phyloP scores from a whole-genome alignment of 1,140 invertebrate species.

The Brachionus koreanus region DNA sequence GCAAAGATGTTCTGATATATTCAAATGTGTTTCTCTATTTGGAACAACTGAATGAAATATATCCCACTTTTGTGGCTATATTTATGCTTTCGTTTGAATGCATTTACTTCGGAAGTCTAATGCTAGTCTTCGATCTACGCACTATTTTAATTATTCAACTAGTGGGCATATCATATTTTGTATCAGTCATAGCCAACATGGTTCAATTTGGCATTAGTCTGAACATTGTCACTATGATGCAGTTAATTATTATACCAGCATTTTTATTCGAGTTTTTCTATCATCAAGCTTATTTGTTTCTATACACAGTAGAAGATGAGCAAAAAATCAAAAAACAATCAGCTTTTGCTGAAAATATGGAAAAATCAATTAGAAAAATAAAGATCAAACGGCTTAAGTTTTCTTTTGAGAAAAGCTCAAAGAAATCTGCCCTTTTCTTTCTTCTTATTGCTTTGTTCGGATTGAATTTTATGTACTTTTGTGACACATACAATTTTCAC shows the following conservation, averaged over 20 bases:
- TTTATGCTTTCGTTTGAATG: conserved; percentile 25
- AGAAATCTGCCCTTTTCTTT: conserved; percentile 15
- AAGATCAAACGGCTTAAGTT: conserved; percentile 13
- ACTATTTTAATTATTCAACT: not conserved
- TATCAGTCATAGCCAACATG: conserved; percentile 34
- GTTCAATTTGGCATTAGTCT: not conserved
- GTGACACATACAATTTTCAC: conserved; percentile 30
- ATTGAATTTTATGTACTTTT: conserved; percentile 30
- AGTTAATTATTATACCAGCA: conserved; percentile 17
- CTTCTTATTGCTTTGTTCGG: conserved; percentile 6
- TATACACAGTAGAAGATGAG: not conserved
- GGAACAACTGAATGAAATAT: conserved; percentile 38
- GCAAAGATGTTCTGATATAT: not conserved
- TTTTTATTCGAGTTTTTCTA: conserved; percentile 42
- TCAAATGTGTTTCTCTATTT: conserved; percentile 24
- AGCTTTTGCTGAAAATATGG: not conserved
- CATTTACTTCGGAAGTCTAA: conserved; percentile 28
- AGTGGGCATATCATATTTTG: not conserved
- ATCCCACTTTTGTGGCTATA: conserved; percentile 2
- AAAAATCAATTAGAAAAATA: not conserved
- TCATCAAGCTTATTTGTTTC: conserved; percentile 37
- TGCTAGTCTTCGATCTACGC: conserved; percentile 22
- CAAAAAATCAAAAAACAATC: not conserved
- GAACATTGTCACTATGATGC: conserved; percentile 27
- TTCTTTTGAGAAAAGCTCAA: conserved; percentile 24